Conservation (phyloP, 2,888 invertebrate species). For the Bedellia somnulentella region DNA sequence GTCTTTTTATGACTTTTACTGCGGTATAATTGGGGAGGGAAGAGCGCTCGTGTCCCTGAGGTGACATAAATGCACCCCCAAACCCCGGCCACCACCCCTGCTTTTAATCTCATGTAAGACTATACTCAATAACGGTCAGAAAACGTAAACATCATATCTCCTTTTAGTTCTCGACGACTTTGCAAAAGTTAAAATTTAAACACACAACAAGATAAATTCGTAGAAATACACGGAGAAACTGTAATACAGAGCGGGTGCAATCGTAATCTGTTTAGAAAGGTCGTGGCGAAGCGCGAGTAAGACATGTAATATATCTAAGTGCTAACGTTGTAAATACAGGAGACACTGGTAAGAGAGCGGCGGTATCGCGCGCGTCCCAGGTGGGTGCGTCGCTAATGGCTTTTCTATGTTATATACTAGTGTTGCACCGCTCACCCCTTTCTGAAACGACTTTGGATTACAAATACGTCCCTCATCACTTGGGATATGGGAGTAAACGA, state of each 20-base stretch:
- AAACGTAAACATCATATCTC: no score
- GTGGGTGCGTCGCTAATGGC: conserved; percentile 35
- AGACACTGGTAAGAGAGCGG: conserved; percentile 5
- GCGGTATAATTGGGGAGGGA: conserved; percentile 62
- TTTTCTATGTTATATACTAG: conserved; percentile 30
- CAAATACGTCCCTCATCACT: no score
- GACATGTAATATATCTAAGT: conserved; percentile 11
- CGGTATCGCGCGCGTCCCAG: conserved; percentile 18
- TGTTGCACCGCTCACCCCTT: conserved; percentile 6
- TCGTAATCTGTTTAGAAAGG: no score
- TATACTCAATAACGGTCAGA: conserved; percentile 35
- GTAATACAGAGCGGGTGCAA: no score
- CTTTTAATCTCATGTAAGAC: conserved; percentile 54
- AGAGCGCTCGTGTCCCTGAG: conserved; percentile 53
- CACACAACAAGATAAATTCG: no score
- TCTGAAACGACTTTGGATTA: no score
- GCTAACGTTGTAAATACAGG: conserved; percentile 8
- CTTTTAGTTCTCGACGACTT: no score
- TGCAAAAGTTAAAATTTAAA: no score
- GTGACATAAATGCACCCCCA: conserved; percentile 59
- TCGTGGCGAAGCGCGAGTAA: no score
- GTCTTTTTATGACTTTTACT: conserved; percentile 63
- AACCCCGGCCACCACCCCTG: conserved; percentile 31
- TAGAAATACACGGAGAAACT: no score
- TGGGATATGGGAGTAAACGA: no score